Evolutionary conservation across 2,113 vertebrate genomes (phyloP), one percentile per base, ranked within the genome.

Genomic region (Scophthalmus maximus): DNA sequence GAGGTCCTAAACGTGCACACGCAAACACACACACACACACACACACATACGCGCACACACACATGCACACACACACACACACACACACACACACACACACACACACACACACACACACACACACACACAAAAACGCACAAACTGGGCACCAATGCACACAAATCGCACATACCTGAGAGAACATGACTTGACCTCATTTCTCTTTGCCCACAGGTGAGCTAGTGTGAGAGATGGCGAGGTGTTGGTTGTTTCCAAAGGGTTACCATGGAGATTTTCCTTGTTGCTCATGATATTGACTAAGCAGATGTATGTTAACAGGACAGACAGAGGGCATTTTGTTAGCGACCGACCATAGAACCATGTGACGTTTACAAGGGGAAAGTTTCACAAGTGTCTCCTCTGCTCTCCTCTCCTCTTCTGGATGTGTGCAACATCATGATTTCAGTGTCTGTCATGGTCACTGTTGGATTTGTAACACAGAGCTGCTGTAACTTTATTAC

Each of bases 261-360:
- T 82, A 62, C 84, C 59, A 50, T 88, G 87, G 89, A 34, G 82
- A 90, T 72, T 64, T 82, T 73, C 60, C 78, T 75, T 73, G 80
- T 86, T 76, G 75, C 66, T 70, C 58, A 60, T 59, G 52, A 85
- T 82, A 57, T 86, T 80, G 73, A 76, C 68, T 66, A 63, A 87
- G 86, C 85, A 76, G 70, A 73, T 83, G 78, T 74, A 77, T 75
- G 85, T 82, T 88, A 89, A 78, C 85, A 64, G 86, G 85, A 76
- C 69, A 67, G 40, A 73, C 5, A n/a, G 47, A 51, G 61, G 51
- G 46, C 29, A 61, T 75, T 47, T 3, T 50, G 65, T 71, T 78
- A 59, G 51, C 36, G 2, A 47, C 17, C 3, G 25, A 17, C 27
- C 63, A 49, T 2, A 38, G 68, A 60, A 74, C 51, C 23, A 5